Base-by-base conservation (phyloP, 2,113 vertebrate species). In the Megaleporinus macrocephalus region DNA sequence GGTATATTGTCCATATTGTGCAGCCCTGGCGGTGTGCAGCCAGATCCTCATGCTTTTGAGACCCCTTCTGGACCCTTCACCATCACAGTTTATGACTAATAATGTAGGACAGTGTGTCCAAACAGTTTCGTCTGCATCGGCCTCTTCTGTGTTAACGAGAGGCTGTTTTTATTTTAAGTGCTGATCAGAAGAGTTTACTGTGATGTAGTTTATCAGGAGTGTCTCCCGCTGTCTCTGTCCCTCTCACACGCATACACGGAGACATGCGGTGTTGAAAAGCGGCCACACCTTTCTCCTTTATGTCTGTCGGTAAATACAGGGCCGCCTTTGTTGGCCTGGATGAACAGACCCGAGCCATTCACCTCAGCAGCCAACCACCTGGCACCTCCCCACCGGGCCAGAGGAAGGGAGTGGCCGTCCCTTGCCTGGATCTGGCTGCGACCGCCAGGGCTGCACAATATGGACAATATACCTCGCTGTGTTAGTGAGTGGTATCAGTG, bases 201-300 rank as follows among this genome's bases (percentile, higher is more conserved):
- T 36, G 33, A 36, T 36, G 33, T 36, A 36, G 3, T 36, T 36
- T 6, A 36, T 36, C 33, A 36, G 3, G 33, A 36, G 3, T 33
- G 2, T 29, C 30, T 55, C 70, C 41, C 59, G 47, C 55, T 49
- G 41, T 61, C 70, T 62, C 24, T 74, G 10, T 16, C 49, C 7
- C 72, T 61, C 78, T 41, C 44, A 68, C 44, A 57, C 16, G 33
- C 30, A 53, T 66, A 16, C 53, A 51, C 68, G 4, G 30, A 51
- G 12, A 73, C 63, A 36, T 41, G 70, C 16, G 22, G 66, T 49
- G 69, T 44, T 47, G 72, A 65, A 71, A 71, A n/a, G 47, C 72
- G 57, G 72, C 73, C 84, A 76, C 84, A 86, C 84, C 84, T 86
- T 76, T 69, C 70, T 83, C 26, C 80, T 80, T 83, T 83, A 70